phyloP scores from a whole-genome alignment of 2,797 vertebrate genomes.

The Erethizon dorsatum region DNA sequence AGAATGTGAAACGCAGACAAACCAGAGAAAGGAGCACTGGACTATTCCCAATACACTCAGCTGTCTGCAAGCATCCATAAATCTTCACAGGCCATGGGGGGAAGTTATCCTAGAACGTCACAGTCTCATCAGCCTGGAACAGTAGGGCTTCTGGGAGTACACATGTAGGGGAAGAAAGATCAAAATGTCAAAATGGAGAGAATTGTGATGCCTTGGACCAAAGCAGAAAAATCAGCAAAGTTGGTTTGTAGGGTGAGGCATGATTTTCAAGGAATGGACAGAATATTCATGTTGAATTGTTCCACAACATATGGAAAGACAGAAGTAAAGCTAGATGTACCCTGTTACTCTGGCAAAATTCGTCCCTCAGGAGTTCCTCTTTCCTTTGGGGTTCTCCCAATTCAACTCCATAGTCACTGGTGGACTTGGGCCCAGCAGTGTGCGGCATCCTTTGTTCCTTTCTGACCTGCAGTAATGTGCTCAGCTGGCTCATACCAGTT shows the following conservation, averaged over 20 bases:
- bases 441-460: neutral
- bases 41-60: neutral
- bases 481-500: neutral
- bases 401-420: neutral
- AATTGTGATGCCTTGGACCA: neutral
- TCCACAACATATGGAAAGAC: neutral
- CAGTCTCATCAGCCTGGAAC: neutral
- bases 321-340: neutral
- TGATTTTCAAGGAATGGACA: neutral
- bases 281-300: neutral
- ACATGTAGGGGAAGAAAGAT: neutral
- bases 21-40: neutral
- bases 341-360: neutral
- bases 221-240: slow-evolving; percentile 23
- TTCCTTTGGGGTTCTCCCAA: slow-evolving; percentile 4
- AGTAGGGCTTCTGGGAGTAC: neutral
- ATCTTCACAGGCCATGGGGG: neutral
- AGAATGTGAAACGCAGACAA: neutral
- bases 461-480: neutral
- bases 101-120: neutral
- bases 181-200: neutral
- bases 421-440: neutral
- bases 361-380: neutral
- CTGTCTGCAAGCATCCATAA: neutral
- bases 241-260: neutral